A percentile compares a stretch with the other conserved stretches of the same genome.
phyloP scores from a whole-genome alignment of 2,113 vertebrate species.

The Castor canadensis region DNA sequence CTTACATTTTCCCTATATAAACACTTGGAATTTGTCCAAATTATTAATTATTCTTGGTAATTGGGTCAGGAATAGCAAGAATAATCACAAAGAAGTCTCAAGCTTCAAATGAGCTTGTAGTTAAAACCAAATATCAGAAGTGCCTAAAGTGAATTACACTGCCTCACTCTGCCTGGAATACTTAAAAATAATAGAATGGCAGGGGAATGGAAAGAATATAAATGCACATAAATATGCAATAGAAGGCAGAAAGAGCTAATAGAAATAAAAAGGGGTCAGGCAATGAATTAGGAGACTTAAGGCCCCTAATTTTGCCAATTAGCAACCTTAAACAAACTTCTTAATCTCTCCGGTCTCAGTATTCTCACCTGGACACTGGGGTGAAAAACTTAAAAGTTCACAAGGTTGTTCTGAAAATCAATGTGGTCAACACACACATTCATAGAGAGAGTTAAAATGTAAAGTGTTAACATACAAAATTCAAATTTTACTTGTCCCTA shows the following conservation, averaged over 20 bases:
- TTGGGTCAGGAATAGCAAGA: constrained; percentile 51
- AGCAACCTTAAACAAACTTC: constrained; percentile 32
- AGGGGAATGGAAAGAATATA: constrained; percentile 18
- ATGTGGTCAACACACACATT: background rate
- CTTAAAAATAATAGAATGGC: constrained; percentile 21
- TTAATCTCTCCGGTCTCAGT: constrained; percentile 3
- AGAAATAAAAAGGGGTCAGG: background rate
- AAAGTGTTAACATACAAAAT: constrained; percentile 19
- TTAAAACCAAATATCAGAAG: constrained; percentile 58
- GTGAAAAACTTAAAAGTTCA: constrained; percentile 38
- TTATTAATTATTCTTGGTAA: constrained; percentile 69
- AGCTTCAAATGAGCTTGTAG: constrained; percentile 47
- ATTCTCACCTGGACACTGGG: background rate
- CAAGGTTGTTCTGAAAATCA: constrained; percentile 34
- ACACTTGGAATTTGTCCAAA: constrained; percentile 67
- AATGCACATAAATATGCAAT: constrained; percentile 15
- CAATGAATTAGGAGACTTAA: constrained; percentile 28
- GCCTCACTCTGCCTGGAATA: constrained; percentile 27
- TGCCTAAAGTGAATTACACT: constrained; percentile 38
- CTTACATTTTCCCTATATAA: constrained; percentile 55
- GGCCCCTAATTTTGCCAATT: background rate
- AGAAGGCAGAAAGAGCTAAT: background rate
- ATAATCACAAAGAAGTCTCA: constrained; percentile 64
- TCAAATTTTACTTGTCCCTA: background rate
- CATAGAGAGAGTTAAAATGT: background rate